Evolutionary conservation across 23 tunicate species (phyloP), one percentile per base, ranked within the genome.

Genomic region (Trididemnum clinides): DNA sequence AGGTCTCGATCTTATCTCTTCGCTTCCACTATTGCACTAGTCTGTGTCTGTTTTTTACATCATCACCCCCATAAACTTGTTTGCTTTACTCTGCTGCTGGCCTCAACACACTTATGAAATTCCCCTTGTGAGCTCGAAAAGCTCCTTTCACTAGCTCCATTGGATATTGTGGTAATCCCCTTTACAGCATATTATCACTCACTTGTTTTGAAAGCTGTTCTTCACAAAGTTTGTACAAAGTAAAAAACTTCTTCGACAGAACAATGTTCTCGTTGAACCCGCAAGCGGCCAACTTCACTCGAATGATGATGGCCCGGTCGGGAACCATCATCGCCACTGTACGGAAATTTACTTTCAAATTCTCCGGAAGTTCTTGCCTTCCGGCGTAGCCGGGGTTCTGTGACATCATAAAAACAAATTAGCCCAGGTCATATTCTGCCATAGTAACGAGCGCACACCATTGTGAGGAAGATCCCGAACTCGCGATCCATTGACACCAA

Each of bases 251-350:
- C 84, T 87, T 82, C 85, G 91, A 32, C 1, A 91, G 88, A 28
- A 82, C 51, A 39, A 87, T 82, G 85, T 91, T 91, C 6, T 91
- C 96, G 25, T 65, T 82, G 88, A 91, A 91, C 18, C 96, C 96
- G 57, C 88, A 82, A 0, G 96, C 88, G 27, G 96, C 96, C 33
- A 91, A 81, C 73, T 91, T 91, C 39, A 91, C 96, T 22, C 96
- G 84, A 33, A 91, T 91, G 87, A 91, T 91, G 59, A 91, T 91
- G 33, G 90, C 91, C 7, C 96, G 96, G 82, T 91, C 96, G 20
- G 96, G 96, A 5, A 91, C 96, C 96, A 91, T 91, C 96, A 91
- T 91, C 62, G 96, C 96, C 32, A 88, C 90, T 27, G 96, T 86
- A 39, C 96, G 91, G 85, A 91, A 91, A 77, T 86, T 87, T 66